Base-by-base conservation (phyloP, 2,888 invertebrate species). In the Luffia ferchaultella region DNA sequence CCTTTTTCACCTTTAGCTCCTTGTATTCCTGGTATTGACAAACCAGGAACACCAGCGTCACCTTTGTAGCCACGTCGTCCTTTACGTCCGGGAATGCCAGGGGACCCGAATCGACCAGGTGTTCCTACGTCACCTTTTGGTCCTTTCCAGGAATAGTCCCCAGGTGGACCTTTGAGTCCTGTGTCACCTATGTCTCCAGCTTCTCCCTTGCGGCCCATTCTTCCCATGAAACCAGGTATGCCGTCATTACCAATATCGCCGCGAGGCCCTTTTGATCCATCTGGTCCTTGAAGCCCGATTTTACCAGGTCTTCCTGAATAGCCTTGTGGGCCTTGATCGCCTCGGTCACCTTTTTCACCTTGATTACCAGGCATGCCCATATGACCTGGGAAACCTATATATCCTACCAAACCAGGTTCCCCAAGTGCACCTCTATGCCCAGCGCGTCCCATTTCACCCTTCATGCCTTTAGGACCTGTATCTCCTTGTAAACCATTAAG, bases 231-330 rank as follows among this genome's bases (percentile, higher is more conserved):
- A 18, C 91, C 92, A 2, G 49, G 48, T 45, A 3, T 89, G 50
- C 97, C 96, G 40, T 93, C 92, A 54, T 90, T 82, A 54, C 97
- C 97, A 54, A 65, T 70, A 15, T 72, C 68, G 42, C 89, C 90
- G 55, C 64, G 60, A 16, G 55, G 58, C 49, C 88, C 89, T 72
- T 87, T 70, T 16, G 55, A 58, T 49, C 88, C 89, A 71, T 86
- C 70, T 20, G 52, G 51, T 45, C 78, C 82, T 30, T 52, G 58
- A 44, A 65, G 65, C 50, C 84, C 85, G 7, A 66, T 57, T 19
- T 51, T 49, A 45, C 79, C 78, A 30, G 52, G 46, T 15, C 51
- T 45, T n/a, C 79, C 79, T 18, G 50, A 19, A 19, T 20, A 16
- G n/a, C 53, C 53, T 42, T 1, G 17, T 16, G 44, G 17, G 7